Evolutionary conservation across 2,113 vertebrate genomes (phyloP), one percentile per base, ranked within the genome.

Genomic region (Polypterus bichir): DNA sequence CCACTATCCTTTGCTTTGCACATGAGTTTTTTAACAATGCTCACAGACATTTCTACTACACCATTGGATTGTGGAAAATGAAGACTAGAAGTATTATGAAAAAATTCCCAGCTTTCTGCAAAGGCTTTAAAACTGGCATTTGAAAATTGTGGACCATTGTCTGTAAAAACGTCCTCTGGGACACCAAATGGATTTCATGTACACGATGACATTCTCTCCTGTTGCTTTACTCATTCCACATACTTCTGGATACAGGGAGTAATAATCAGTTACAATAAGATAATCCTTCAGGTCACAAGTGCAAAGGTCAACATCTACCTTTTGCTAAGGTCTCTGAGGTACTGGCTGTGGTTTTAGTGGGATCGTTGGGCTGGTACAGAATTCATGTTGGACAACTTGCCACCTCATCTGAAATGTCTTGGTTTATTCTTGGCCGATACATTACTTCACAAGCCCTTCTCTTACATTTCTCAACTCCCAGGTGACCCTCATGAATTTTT

Each of bases 121-220:
- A 67, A 64, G n/a, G 6, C 61, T 57, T 51, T 54, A 7, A 59
- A 62, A 59, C 59, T 7, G 11, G 7, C 3, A 6, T 49, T 58
- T 46, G 54, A 58, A 46, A 62, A 66, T 7, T 62, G 46, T 27
- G 60, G 60, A 4, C 55, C 11, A 52, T 62, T 59, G 10, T 66
- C 60, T 65, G 53, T 61, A 61, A 66, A 57, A 3, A 63, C 10
- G 57, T 49, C 62, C 45, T 67, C 52, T 53, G 62, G 59, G 48
- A 68, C 64, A 44, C 27, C 64, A 64, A 53, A 64, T 59, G 44
- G 62, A 54, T 62, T 64, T 64, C 5, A 66, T 49, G 48, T 62
- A 55, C 9, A 55, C 59, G 44, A 62, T 49, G 47, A 58, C 44
- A 53, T 44, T 61, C 59, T 59, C 7, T 49, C 46, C 62, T 55